Percentiles rank a stretch among this genome's conserved stretches.
These are phyloP conservation scores for Camponotus floridanus DNA, from an alignment of 1,140 invertebrate species.

Conservation along the genomic window DNA sequence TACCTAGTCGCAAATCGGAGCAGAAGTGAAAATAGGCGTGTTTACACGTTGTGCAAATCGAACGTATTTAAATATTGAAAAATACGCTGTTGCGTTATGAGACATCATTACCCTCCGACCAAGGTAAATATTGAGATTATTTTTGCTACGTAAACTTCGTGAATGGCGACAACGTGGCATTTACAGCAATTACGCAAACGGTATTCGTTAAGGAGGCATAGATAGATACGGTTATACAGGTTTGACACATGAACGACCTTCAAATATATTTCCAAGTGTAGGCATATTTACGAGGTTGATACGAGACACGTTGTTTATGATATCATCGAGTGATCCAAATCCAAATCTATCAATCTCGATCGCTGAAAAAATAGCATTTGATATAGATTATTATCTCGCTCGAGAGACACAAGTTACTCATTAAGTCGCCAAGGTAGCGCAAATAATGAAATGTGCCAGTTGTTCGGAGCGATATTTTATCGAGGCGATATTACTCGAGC, in stretches of 20 bases:
- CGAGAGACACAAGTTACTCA: not conserved
- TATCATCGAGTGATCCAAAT: no score
- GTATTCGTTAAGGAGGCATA: not conserved
- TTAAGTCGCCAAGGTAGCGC: not conserved
- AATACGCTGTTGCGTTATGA: not conserved
- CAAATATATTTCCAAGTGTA: not conserved
- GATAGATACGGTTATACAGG: not conserved
- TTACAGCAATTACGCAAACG: not conserved
- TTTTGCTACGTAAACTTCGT: not conserved
- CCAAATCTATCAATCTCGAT: no score
- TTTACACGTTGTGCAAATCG: not conserved
- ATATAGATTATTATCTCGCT: not conserved
- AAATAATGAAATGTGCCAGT: not conserved
- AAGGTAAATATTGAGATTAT: not conserved
- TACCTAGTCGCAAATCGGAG: not conserved
- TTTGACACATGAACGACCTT: not conserved
- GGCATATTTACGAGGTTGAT: not conserved
- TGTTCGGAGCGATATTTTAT: not conserved
- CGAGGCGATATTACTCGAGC: not conserved
- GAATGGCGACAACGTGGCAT: not conserved
- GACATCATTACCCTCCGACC: not conserved
- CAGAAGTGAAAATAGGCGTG: no score
- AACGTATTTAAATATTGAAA: not conserved
- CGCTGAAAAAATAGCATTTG: not conserved
- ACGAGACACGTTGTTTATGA: not conserved